Conservation (phyloP, 2,888 invertebrate genomes). For the Tipula confusa region DNA sequence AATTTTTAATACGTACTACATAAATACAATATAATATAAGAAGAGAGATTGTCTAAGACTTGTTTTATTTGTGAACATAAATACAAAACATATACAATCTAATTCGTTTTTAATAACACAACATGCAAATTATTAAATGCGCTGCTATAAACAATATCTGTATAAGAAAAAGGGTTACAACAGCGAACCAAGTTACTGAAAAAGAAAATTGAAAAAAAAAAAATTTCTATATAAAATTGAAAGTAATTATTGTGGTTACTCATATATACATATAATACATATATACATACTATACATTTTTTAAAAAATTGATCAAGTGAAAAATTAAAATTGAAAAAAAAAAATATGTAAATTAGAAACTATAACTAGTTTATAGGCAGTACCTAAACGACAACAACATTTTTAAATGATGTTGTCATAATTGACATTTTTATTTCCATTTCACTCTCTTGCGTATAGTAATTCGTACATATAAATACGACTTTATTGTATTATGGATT, state of each 20-base stretch:
- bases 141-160: background rate
- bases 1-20: background rate
- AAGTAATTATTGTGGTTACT: slow-evolving; percentile 12
- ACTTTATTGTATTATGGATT: background rate
- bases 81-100: background rate
- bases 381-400: background rate
- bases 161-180: background rate
- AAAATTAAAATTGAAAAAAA: slow-evolving; percentile 5
- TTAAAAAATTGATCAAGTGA: slow-evolving; percentile 16
- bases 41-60: background rate
- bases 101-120: background rate
- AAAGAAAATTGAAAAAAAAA: background rate
- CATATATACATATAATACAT: background rate
- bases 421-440: background rate
- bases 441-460: background rate
- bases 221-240: background rate
- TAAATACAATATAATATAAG: background rate
- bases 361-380: background rate
- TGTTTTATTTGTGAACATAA: background rate
- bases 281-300: too few species aligned
- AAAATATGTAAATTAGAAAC: background rate
- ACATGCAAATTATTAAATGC: background rate
- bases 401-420: background rate
- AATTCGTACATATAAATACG: background rate
- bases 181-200: background rate